Base-by-base conservation (phyloP, 2,113 vertebrate species). In the Puntigrus tetrazona region DNA sequence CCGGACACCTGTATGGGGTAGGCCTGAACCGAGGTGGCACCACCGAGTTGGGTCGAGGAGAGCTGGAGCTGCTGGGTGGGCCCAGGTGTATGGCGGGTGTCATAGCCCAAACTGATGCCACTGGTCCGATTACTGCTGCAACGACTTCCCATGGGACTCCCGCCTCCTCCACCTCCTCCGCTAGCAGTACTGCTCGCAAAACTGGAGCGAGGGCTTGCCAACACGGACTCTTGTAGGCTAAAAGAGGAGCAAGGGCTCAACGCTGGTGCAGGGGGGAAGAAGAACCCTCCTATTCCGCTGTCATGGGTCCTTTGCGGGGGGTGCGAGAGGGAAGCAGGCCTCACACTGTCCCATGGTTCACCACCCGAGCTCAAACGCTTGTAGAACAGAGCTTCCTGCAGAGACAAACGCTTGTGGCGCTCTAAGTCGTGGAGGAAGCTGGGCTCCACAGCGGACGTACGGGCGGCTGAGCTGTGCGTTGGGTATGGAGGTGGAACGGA, bases 71-170 rank as follows among this genome's bases (percentile, higher is more conserved):
- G 92, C 11, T 55, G 93, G 0, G 92, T 88, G n/a, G 91, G 92
- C 27, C 92, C 94, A 38, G 94, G 90, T 2, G 94, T 92, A 84
- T 95, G 94, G 38, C 95, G 93, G 0, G 93, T 94, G 91, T 96
- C 96, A 5, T 96, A 97, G 84, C 96, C 96, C 87, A 96, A 92
- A 88, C 96, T 96, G 91, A 96, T 96, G 83, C 96, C 96, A 3
- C 95, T 96, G 88, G 95, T 97, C 3, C 96, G 92, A 86, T 96
- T 96, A 92, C 96, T 96, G 92, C 95, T 96, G 89, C 93, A 96
- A 87, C 93, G 93, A 88, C 94, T 94, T 65, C 94, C 94, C 89
- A 96, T 95, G 34, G 95, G 95, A 57, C 95, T 96, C 1, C 95
- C 92, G 34, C 90, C 92, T 0, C 94, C 94, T 0, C 95, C 95